Conservation (phyloP, 1,140 invertebrate genomes). For the Heterodera schachtii region DNA sequence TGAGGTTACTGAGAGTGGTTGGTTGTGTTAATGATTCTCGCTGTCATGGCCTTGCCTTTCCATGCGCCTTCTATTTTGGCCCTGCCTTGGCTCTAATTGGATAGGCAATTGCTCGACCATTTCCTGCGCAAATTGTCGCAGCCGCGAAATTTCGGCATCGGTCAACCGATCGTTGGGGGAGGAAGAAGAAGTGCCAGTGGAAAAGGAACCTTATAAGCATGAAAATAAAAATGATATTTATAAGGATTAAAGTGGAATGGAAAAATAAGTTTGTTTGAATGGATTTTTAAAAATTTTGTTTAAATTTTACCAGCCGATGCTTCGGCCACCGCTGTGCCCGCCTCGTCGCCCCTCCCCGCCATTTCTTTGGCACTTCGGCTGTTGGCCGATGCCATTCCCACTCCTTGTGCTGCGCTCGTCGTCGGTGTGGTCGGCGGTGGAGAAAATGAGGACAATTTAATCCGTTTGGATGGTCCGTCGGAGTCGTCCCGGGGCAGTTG, state of each 20-base stretch:
- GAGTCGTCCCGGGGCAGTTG: neutral
- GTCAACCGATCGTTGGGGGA: slow-evolving; percentile 15
- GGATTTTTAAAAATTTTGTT: too few species aligned
- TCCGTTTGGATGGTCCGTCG: neutral
- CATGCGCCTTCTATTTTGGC: slow-evolving; percentile 39
- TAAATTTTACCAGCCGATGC: neutral
- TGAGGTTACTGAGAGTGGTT: too few species aligned
- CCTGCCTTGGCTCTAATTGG: slow-evolving; percentile 40
- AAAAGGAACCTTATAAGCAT: neutral
- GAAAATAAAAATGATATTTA: too few species aligned
- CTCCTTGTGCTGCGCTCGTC: neutral
- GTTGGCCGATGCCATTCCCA: neutral
- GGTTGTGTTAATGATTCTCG: too few species aligned
- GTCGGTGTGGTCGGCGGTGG: slow-evolving; percentile 2
- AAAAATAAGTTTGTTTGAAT: too few species aligned
- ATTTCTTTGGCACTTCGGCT: neutral
- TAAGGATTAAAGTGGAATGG: too few species aligned
- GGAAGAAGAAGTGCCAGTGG: neutral
- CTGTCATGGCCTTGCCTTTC: slow-evolving; percentile 15
- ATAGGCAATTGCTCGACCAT: slow-evolving; percentile 40
- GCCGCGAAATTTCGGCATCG: slow-evolving; percentile 34
- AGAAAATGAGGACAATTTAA: slow-evolving; percentile 3
- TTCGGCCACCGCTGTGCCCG: neutral
- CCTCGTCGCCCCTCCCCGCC: neutral
- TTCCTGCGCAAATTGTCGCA: slow-evolving; percentile 35